Percentiles rank a stretch among this genome's conserved stretches.
Evolutionary conservation across 2,888 invertebrate species (phyloP).

Genomic region (Pharmacophagus antenor): DNA sequence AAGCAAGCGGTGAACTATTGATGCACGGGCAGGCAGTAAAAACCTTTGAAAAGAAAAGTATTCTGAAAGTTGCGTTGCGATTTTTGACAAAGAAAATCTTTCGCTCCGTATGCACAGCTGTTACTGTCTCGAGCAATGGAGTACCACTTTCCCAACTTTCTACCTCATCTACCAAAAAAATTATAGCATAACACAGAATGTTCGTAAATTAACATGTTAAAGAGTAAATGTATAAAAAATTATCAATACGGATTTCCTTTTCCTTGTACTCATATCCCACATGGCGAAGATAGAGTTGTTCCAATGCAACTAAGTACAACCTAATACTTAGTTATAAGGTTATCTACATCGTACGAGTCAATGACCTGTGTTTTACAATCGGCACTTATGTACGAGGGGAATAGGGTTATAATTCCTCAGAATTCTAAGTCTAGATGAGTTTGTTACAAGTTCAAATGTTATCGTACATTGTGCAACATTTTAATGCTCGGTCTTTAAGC

Average conservation of each 20-base stretch:
- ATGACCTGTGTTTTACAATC: neutral
- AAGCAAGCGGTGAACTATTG: no score
- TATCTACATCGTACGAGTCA: conserved; percentile 2
- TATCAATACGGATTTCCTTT: neutral
- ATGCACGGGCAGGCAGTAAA: no score
- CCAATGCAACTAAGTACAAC: conserved; percentile 9
- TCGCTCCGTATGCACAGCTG: no score
- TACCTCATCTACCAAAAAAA: no score
- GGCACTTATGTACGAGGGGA: neutral
- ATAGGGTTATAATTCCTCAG: conserved; percentile 11
- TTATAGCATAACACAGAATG: no score
- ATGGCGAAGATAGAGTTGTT: neutral
- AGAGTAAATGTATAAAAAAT: neutral
- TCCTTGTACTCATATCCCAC: neutral
- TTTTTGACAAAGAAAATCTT: no score
- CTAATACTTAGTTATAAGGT: conserved; percentile 7
- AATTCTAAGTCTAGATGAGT: neutral
- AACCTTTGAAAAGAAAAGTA: no score
- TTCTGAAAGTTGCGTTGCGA: no score
- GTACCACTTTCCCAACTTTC: no score
- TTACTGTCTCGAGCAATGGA: no score
- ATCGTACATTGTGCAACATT: conserved; percentile 19
- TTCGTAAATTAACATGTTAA: no score
- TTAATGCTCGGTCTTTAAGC: conserved; percentile 5
- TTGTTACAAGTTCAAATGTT: conserved; percentile 13